Evolutionary conservation across 2,888 invertebrate genomes (phyloP).

Genomic region (Anthophora plumipes): DNA sequence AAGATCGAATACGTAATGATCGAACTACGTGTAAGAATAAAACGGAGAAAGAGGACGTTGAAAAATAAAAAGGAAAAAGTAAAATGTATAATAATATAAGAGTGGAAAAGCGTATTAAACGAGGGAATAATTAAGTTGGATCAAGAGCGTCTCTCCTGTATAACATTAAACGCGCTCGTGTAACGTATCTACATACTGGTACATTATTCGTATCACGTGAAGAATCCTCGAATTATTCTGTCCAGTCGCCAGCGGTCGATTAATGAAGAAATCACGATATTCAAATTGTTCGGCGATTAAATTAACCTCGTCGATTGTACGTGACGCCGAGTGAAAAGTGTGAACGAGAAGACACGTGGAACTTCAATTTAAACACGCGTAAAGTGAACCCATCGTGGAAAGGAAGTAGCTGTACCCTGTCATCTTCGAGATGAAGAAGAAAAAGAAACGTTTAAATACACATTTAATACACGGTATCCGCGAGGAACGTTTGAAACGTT

Average conservation of each 20-base stretch:
- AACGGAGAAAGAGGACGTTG: neutral
- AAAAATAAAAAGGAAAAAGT: neutral
- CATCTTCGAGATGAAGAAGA: too few species aligned
- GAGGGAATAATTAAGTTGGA: neutral
- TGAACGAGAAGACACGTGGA: neutral
- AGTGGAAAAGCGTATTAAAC: neutral
- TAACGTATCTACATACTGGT: neutral
- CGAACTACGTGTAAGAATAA: neutral
- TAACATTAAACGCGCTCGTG: neutral
- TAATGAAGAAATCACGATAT: slow-evolving; percentile 42
- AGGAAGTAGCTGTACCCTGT: slow-evolving; percentile 1
- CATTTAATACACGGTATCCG: too few species aligned
- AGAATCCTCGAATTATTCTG: neutral
- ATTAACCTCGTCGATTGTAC: neutral
- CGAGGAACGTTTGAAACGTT: neutral
- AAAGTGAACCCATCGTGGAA: neutral
- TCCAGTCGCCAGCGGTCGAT: neutral
- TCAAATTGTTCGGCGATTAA: slow-evolving; percentile 10
- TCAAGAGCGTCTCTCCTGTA: neutral
- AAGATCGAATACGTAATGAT: neutral
- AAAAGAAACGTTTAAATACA: too few species aligned
- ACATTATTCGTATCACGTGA: neutral
- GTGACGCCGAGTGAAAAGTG: neutral
- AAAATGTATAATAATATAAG: too few species aligned
- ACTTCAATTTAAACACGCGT: neutral